phyloP scores from a whole-genome alignment of 2,113 vertebrate species.

The Bubo bubo region DNA sequence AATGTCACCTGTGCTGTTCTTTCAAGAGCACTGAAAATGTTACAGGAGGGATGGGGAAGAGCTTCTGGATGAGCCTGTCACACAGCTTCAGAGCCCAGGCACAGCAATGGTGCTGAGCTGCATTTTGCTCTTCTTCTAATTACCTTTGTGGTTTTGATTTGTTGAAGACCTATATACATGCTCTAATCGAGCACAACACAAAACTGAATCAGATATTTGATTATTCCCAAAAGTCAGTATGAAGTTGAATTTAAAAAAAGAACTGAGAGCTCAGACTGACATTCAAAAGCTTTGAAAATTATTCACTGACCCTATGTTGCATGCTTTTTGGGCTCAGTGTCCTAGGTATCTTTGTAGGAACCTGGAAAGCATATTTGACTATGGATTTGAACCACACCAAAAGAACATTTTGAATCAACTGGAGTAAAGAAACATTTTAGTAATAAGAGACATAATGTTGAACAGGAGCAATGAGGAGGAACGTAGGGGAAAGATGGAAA shows the following conservation, averaged over 20 bases:
- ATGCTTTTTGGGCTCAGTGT: neutral
- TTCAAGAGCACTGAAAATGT: neutral
- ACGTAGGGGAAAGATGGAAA: neutral
- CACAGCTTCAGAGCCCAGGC: neutral
- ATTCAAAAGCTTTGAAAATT: neutral
- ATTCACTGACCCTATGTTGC: neutral
- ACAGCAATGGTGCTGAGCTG: neutral
- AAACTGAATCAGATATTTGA: neutral
- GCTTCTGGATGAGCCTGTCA: neutral
- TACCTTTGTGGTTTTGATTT: neutral
- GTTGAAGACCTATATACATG: neutral
- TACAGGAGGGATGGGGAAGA: fast-evolving
- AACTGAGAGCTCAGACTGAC: neutral
- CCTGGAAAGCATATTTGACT: neutral
- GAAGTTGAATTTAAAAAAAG: neutral
- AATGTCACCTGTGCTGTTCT: neutral
- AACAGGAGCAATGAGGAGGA: neutral
- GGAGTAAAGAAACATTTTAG: neutral
- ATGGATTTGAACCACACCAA: neutral
- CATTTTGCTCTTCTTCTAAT: neutral
- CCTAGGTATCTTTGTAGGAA: neutral
- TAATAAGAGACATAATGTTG: neutral
- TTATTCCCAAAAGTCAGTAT: neutral
- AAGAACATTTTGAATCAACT: neutral
- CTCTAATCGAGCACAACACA: neutral